Evolutionary conservation across 1,140 invertebrate species (phyloP).

Genomic region (Diachasmimorpha longicaudata): DNA sequence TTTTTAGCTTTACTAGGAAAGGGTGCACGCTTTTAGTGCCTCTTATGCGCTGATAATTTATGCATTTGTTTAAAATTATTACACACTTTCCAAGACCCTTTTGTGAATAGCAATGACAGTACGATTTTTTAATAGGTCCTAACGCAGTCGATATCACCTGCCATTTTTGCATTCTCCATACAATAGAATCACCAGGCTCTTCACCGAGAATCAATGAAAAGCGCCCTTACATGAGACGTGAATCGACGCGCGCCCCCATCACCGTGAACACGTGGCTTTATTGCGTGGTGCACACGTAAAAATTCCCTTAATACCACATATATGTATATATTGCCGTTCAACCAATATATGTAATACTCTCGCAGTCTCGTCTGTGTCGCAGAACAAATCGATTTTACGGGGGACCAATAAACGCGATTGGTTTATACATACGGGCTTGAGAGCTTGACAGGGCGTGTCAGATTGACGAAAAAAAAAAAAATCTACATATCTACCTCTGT

Average conservation of each 20-base stretch:
- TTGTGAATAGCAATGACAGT: not conserved
- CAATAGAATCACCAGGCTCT: constrained; percentile 21
- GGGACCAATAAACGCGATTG: constrained; percentile 8
- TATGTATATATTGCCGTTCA: not conserved
- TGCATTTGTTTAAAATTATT: too few species aligned
- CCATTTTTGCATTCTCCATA: not conserved
- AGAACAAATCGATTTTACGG: constrained; percentile 14
- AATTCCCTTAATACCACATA: not conserved
- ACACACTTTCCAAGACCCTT: too few species aligned
- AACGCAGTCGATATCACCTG: not conserved
- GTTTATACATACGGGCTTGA: not conserved
- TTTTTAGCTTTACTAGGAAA: not conserved
- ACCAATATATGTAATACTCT: not conserved
- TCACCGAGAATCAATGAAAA: constrained; percentile 31
- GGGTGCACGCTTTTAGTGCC: too few species aligned
- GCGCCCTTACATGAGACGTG: constrained; percentile 27
- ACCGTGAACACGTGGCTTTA: constrained; percentile 17
- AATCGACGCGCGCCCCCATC: constrained; percentile 27
- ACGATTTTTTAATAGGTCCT: not conserved
- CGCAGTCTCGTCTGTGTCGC: not conserved
- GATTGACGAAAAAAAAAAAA: not conserved
- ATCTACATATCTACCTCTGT: not conserved
- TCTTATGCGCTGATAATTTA: too few species aligned
- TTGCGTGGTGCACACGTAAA: constrained; percentile 19
- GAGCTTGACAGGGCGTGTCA: not conserved